Conservation (phyloP, 2,797 vertebrate genomes). For the Anguilla megastoma region DNA sequence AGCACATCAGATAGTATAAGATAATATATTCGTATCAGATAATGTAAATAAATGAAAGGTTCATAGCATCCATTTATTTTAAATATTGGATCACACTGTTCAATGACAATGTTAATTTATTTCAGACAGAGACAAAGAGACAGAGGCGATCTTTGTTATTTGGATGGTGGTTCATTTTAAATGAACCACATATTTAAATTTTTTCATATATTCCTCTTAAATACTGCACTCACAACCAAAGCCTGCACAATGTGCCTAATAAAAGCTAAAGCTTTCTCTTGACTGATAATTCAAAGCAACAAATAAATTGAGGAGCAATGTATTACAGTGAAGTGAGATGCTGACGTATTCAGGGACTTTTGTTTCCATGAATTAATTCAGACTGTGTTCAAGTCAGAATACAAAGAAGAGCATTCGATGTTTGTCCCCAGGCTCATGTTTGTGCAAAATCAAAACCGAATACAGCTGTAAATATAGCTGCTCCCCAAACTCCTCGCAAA, state of each 20-base stretch:
- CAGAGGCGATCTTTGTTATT: no score
- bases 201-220: not conserved
- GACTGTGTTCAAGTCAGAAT: constrained; percentile 8
- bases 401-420: constrained; percentile 16
- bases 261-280: not conserved
- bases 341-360: constrained; percentile 22
- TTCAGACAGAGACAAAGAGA: no score
- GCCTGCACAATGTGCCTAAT: not conserved
- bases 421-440: constrained; percentile 19
- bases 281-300: not conserved
- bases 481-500: not conserved
- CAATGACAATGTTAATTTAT: no score
- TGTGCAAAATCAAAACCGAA: constrained; percentile 22
- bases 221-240: not conserved
- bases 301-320: not conserved
- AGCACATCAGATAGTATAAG: no score
- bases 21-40: no score
- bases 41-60: no score
- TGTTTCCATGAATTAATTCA: constrained; percentile 23
- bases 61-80: no score
- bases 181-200: no score
- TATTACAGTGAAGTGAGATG: not conserved
- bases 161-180: no score
- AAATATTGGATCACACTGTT: no score
- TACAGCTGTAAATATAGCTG: constrained; percentile 25